Base-by-base conservation (phyloP, 2,888 invertebrate genomes). In the Drosophila paranaensis region DNA sequence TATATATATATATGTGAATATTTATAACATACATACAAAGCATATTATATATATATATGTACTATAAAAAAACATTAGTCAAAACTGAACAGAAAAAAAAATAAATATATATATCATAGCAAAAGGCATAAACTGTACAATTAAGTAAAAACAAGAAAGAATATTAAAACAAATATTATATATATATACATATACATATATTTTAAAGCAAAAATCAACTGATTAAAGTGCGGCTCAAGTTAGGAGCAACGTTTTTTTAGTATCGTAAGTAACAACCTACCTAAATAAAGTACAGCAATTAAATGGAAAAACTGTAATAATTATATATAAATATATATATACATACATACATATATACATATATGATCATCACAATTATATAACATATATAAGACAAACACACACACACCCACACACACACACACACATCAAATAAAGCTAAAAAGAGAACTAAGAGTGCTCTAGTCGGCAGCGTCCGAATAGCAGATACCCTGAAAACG, bases 201-300 rank as follows among this genome's bases (percentile, higher is more conserved):
- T 81, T 81, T 81, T 75, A 88, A 88, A 55, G 62, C 42, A 71
- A 74, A 74, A 62, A 84, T 66, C 81, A 83, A 88, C 88, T 84
- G 88, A 83, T 75, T 75, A 63, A 87, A 81, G 60, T 83, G 81
- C 71, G 75, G 81, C 81, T 81, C 81, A 81, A 81, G 53, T 80
- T 77, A 62, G 56, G 45, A 70, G 71, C 69, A 35, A 83, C 51
- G 83, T 89, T 87, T 88, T 80, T 80, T 79, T 89, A 89, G 88
- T 62, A 45, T 37, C 78, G 45, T 89, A 86, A 88, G 86, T 88
- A 88, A 88, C 82, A 89, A 86, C 85, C 88, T 86, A 86, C 85
- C 89, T 88, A 86, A 88, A 87, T 68, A 57, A 67, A 61, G 53
- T 43, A 43, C 51, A 66, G 48, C 60, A 54, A 69, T 70, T 68